Percentiles rank a stretch among this genome's conserved stretches.
Evolutionary conservation across 2,113 vertebrate genomes (phyloP).

Genomic region (Loxodonta africana): DNA sequence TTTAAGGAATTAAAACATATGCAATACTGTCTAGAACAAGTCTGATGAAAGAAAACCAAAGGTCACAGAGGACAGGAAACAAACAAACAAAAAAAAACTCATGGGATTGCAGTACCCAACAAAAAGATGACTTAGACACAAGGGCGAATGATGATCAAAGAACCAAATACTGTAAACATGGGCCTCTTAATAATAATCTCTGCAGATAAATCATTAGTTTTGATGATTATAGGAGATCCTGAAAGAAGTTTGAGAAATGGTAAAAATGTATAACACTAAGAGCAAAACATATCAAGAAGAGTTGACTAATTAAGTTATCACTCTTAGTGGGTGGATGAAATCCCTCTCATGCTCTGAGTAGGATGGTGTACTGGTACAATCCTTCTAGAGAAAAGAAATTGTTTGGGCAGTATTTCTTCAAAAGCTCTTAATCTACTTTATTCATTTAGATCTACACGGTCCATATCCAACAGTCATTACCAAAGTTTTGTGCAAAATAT

Average conservation of each 20-base stretch:
- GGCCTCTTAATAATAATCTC: not conserved
- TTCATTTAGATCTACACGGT: not conserved
- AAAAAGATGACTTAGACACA: not conserved
- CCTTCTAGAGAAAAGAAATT: slow-evolving; percentile 22
- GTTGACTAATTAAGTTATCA: not conserved
- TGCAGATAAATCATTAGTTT: not conserved
- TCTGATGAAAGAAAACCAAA: slow-evolving; percentile 30
- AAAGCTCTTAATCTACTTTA: not conserved
- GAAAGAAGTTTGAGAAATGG: slow-evolving; percentile 36
- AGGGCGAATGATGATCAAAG: slow-evolving; percentile 1
- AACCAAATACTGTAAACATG: not conserved
- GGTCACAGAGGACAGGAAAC: not conserved
- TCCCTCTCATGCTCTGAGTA: not conserved
- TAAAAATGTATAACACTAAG: not conserved
- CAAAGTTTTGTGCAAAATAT: not conserved
- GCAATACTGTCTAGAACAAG: not conserved
- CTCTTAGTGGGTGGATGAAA: not conserved
- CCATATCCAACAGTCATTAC: not conserved
- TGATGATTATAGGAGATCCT: not conserved
- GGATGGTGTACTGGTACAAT: not conserved
- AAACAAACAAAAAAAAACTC: too few species aligned
- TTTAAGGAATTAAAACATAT: not conserved
- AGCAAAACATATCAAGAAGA: not conserved
- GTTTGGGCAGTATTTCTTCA: not conserved
- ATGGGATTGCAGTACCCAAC: not conserved